Conservation (phyloP, 2,113 vertebrate genomes). For the Actinemys pallida region DNA sequence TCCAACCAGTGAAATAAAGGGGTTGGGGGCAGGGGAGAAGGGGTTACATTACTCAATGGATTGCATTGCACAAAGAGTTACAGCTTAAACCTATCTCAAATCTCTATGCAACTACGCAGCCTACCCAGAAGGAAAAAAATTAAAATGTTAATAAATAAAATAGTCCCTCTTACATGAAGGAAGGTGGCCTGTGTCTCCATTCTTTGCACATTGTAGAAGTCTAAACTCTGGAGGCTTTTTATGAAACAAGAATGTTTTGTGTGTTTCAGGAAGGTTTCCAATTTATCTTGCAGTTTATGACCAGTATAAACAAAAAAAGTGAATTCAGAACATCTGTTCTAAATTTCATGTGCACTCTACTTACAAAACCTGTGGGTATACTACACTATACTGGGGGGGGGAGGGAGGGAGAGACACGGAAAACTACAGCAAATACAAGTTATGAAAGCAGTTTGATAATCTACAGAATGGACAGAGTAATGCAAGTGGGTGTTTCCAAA, state of each 20-base stretch:
- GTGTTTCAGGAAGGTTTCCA: background rate
- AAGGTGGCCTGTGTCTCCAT: constrained; percentile 81
- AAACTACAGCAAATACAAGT: constrained; percentile 32
- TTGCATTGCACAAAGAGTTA: constrained; percentile 74
- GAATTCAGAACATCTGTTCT: background rate
- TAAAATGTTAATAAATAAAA: constrained; percentile 77
- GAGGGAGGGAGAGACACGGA: background rate
- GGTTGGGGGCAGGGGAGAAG: constrained; percentile 59
- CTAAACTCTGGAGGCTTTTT: constrained; percentile 65
- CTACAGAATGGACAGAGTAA: constrained; percentile 18
- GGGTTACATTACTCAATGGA: constrained; percentile 61
- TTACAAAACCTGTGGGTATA: background rate
- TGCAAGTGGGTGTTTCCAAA: background rate
- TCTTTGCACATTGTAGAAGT: constrained; percentile 47
- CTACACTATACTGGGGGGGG: constrained; percentile 6
- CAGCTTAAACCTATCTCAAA: constrained; percentile 70
- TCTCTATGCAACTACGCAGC: constrained; percentile 67
- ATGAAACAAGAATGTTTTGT: constrained; percentile 52
- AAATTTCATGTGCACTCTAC: background rate
- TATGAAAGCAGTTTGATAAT: background rate
- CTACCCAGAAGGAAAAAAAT: constrained; percentile 73
- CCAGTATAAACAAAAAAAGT: background rate
- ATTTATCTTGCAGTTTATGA: background rate
- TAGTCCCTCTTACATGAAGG: constrained; percentile 80
- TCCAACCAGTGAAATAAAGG: constrained; percentile 70